Conservation (phyloP, 1,140 invertebrate species). For the Diploscapter pachys region DNA sequence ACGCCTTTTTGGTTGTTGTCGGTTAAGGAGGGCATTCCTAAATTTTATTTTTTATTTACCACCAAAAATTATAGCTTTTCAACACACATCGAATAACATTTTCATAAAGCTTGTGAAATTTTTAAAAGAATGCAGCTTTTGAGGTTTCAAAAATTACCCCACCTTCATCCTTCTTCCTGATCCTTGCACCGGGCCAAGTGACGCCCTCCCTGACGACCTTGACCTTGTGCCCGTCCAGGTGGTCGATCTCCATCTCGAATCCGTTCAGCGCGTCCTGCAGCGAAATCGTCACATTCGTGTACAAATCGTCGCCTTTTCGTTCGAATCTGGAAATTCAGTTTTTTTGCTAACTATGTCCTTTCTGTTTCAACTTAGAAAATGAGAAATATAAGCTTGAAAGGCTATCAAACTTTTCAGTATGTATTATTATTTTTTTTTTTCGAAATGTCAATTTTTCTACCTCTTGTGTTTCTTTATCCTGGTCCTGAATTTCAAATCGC, state of each 20-base stretch:
- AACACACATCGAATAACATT: too few species aligned
- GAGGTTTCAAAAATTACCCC: too few species aligned
- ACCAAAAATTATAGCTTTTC: too few species aligned
- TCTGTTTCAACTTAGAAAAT: too few species aligned
- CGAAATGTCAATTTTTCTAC: conserved; percentile 46
- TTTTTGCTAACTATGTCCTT: too few species aligned
- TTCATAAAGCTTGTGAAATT: too few species aligned
- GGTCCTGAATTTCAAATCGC: conserved; percentile 85
- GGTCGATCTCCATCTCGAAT: conserved; percentile 79
- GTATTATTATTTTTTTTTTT: too few species aligned
- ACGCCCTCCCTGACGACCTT: conserved; percentile 82
- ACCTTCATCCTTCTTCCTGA: conserved; percentile 86
- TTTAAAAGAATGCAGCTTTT: too few species aligned
- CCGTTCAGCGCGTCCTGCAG: conserved; percentile 85
- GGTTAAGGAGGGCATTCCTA: conserved; percentile 89
- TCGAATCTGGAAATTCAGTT: conserved; percentile 68
- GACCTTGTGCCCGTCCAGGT: conserved; percentile 87
- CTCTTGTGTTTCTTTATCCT: conserved; percentile 69
- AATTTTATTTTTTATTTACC: too few species aligned
- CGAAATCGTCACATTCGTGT: conserved; percentile 94
- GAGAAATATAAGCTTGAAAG: too few species aligned
- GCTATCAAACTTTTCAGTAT: too few species aligned
- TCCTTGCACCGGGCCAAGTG: conserved; percentile 88
- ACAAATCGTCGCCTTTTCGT: conserved; percentile 87
- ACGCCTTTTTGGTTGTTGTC: conserved; percentile 92